phyloP scores from a whole-genome alignment of 2,888 invertebrate genomes.

The Noctua janthe region DNA sequence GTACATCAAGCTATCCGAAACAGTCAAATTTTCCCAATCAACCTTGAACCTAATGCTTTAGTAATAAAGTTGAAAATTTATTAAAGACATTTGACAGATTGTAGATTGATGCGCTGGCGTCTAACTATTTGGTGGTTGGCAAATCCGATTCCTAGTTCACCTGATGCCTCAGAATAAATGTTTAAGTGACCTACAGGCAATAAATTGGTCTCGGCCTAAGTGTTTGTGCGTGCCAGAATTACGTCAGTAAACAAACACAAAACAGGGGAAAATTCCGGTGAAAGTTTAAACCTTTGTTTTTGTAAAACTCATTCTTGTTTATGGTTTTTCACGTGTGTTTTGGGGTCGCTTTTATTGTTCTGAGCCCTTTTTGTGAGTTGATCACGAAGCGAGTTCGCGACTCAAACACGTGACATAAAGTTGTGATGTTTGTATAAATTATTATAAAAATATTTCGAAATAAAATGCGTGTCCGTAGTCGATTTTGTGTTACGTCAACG shows the following conservation, averaged over 20 bases:
- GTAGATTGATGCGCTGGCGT: too few relatives aligned
- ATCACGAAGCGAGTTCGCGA: slow-evolving; percentile 12
- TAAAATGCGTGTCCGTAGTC: background rate
- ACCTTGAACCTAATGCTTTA: too few relatives aligned
- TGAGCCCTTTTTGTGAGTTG: background rate
- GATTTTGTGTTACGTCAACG: background rate
- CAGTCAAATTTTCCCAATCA: too few relatives aligned
- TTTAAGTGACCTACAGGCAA: slow-evolving; percentile 4
- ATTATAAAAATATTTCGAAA: background rate
- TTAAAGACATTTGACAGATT: too few relatives aligned
- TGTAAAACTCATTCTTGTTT: background rate
- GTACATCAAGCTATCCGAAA: too few relatives aligned
- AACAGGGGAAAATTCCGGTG: background rate
- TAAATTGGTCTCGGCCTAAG: background rate
- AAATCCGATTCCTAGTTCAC: background rate
- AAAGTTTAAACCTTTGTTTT: background rate
- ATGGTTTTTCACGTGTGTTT: slow-evolving; percentile 31
- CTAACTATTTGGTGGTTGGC: background rate
- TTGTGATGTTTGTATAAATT: background rate
- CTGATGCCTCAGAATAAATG: slow-evolving; percentile 19
- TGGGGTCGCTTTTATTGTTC: background rate
- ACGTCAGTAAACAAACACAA: slow-evolving; percentile 1
- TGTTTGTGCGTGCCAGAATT: slow-evolving; percentile 18
- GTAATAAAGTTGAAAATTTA: too few relatives aligned
- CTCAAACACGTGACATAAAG: slow-evolving; percentile 9